phyloP scores from a whole-genome alignment of 2,113 vertebrate genomes.

The Cariama cristata region DNA sequence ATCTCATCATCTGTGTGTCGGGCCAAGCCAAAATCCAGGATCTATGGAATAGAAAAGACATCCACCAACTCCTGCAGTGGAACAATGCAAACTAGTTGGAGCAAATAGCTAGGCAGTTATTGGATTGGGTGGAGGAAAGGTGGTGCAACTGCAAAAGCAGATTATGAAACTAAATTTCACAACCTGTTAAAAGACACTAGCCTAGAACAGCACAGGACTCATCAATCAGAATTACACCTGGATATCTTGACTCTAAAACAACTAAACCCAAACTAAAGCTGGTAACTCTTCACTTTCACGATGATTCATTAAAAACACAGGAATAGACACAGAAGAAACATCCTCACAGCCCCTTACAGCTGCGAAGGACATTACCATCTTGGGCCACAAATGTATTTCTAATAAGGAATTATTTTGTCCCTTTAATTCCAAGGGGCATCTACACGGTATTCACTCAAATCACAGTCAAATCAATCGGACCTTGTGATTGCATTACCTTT shows the following conservation, averaged over 20 bases:
- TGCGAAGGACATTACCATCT: neutral
- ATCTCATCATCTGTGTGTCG: slow-evolving; percentile 97
- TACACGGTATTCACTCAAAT: neutral
- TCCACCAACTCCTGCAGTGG: neutral
- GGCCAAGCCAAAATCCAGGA: slow-evolving; percentile 96
- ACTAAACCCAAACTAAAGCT: neutral
- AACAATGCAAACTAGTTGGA: neutral
- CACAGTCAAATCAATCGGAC: neutral
- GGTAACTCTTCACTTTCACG: neutral
- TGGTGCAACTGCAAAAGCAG: neutral
- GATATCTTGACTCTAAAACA: neutral
- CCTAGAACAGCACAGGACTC: neutral
- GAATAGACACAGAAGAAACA: neutral
- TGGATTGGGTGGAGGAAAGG: neutral
- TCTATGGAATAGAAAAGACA: slow-evolving; percentile 75
- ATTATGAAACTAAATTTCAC: slow-evolving; percentile 25
- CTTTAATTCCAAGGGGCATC: neutral
- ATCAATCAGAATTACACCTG: neutral
- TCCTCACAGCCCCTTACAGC: neutral
- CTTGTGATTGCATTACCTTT: slow-evolving; percentile 80
- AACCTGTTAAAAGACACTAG: neutral
- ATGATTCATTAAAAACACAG: neutral
- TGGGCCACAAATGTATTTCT: neutral
- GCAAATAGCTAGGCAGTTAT: neutral
- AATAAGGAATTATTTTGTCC: neutral